Evolutionary conservation across 1,140 invertebrate genomes (phyloP), one percentile per base, ranked within the genome.

Genomic region (Trissolcus basalis): DNA sequence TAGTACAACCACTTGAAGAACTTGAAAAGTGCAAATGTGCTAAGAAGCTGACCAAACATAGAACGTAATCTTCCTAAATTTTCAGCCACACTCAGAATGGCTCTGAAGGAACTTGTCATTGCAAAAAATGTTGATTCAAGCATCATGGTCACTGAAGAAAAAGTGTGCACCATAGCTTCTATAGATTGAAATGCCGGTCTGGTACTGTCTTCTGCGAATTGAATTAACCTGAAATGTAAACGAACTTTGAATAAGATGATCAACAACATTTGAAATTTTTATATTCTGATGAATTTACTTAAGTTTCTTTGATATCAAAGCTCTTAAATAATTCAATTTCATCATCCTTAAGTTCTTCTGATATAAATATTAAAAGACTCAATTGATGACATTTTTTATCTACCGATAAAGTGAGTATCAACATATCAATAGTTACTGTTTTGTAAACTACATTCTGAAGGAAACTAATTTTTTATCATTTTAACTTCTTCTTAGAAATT

Each of bases 91-190:
- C 96, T 96, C 35, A 99, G 89, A 74, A 99, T 95, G 44, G 97
- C 97, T 81, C 95, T 90, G 85, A 99, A 99, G 5, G 97, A 98
- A 86, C 94, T 97, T 10, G 97, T 96, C 78, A 99, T 91, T 13
- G 97, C 97, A 87, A 95, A 94, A 85, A 97, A 98, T 65, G 97
- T 98, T 11, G 96, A 98, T 82, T 98, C 97, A 32, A 99, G 87
- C 95, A 99, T 98, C 91, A 97, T 96, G 15, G 96, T 96, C 8
- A 99, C 92, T 48, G 97, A 97, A 16, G 93, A 93, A 82, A 98
- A 96, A 13, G 97, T 96, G 65, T 93, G 91, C 0, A 99, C 95
- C 63, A 99, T 90, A 63, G 95, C 94, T 89, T 98, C 96, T 78
- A 99, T 96, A 11, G 95, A 97, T 80, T 97, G 93, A 88, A 99